Evolutionary conservation across 1,140 invertebrate genomes (phyloP).

Genomic region (Dinoponera quadriceps): DNA sequence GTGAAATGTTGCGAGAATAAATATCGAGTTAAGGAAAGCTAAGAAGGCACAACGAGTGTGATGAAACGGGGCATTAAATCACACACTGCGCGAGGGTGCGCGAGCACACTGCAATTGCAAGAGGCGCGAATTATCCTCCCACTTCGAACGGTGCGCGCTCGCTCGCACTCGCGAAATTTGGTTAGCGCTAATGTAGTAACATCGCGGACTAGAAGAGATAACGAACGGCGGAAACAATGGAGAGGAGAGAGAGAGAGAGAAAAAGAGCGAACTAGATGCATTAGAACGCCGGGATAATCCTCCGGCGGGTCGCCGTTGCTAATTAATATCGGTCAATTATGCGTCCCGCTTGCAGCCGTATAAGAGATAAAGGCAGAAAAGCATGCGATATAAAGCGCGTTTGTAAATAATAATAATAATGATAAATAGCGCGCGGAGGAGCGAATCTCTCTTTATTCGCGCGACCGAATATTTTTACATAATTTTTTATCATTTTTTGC

Average conservation of each 20-base stretch:
- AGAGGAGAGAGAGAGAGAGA: background rate
- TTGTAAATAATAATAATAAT: background rate
- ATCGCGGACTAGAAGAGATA: constrained; percentile 1
- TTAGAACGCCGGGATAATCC: background rate
- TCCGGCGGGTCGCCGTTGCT: background rate
- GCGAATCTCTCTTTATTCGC: too few relatives aligned
- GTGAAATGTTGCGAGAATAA: constrained; percentile 28
- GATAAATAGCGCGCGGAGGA: too few relatives aligned
- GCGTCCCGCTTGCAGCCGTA: background rate
- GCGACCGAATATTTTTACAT: too few relatives aligned
- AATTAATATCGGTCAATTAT: constrained; percentile 35
- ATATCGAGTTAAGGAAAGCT: background rate
- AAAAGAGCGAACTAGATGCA: too few relatives aligned
- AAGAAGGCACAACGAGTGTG: background rate
- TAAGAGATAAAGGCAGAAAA: too few relatives aligned
- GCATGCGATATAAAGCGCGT: background rate
- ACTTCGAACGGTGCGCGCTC: constrained; percentile 5
- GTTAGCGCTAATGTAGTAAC: constrained; percentile 46
- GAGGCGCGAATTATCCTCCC: constrained; percentile 21
- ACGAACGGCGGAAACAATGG: background rate
- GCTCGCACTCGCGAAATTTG: constrained; percentile 20
- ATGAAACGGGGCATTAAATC: constrained; percentile 29
- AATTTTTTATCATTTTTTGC: too few relatives aligned
- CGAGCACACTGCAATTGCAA: constrained; percentile 21
- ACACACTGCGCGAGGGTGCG: background rate